Base-by-base conservation (phyloP, 2,888 invertebrate species). In the Zygothrica quintamaculata region DNA sequence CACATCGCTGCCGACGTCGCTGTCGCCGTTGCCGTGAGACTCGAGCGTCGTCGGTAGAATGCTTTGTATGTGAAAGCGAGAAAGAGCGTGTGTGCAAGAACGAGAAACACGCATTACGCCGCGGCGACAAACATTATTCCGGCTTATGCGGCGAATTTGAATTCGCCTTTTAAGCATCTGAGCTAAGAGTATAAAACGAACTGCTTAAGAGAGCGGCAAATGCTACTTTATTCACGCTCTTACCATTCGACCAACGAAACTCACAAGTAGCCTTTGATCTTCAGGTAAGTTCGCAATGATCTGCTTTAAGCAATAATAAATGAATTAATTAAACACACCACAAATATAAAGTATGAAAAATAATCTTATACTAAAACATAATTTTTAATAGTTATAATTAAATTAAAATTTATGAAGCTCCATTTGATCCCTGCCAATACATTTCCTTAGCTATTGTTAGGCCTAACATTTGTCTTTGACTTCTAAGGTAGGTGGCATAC, bases 121-220 rank as follows among this genome's bases (percentile, higher is more conserved):
- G 2, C 18, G 18, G 18, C 34, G 52, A 44, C 53, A 39, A 36
- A 37, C 57, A 22, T 37, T 62, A 57, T 74, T 71, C 82, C 82
- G 79, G 61, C 62, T 79, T 46, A 46, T 56, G 59, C 86, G 86
- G 86, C 86, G 82, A 86, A 82, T 80, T 82, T 62, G 15, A 0
- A 9, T 12, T 46, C 25, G 34, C 4, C 31, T 29, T 26, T 26
- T 29, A 7, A n/a, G n/a, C 7, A 9, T 29, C 7, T 9, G 29
- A 1, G 36, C 22, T 40, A 11, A 31, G 59, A 70, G 66, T 12
- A 5, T 25, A 8, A 9, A 26, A 33, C 26, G 5, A n/a, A 1
- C 9, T 34, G 6, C 53, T 43, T 60, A 72, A 72, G 72, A 72
- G 72, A 39, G 42, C 26, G 0, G 44, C 31, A 9, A 34, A 5